Conservation (phyloP, 2,113 vertebrate species). For the Axis porcinus region DNA sequence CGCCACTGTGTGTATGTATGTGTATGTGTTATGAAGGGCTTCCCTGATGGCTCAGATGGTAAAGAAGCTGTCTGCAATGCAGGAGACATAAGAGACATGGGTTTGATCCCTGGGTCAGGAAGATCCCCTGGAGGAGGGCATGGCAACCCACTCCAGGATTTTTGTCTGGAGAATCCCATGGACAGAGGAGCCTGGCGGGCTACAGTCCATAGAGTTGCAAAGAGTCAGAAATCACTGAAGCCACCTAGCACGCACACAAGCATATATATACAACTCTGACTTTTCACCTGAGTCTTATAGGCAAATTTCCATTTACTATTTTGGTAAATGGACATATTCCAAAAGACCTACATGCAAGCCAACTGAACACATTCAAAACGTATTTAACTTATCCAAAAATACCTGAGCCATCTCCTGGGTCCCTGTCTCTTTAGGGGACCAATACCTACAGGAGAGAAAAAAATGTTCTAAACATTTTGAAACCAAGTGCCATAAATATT, state of each 20-base stretch:
- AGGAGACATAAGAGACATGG: background rate
- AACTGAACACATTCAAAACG: background rate
- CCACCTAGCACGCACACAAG: background rate
- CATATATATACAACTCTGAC: background rate
- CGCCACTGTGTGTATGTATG: background rate
- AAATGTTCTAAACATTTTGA: conserved; percentile 3
- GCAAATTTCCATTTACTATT: background rate
- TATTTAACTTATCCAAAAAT: background rate
- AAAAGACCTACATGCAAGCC: background rate
- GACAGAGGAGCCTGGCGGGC: background rate
- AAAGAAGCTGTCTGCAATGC: background rate
- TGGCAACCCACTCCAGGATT: background rate
- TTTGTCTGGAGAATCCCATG: background rate
- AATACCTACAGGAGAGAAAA: background rate
- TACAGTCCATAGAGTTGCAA: background rate
- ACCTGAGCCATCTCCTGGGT: background rate
- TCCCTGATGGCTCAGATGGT: background rate
- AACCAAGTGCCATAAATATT: background rate
- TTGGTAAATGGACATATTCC: background rate
- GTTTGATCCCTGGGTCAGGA: background rate
- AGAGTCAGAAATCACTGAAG: background rate
- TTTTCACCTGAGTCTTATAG: background rate
- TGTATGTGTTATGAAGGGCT: background rate
- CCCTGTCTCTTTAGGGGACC: background rate
- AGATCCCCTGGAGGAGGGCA: background rate